Percentiles rank a stretch among this genome's conserved stretches.
phyloP scores from a whole-genome alignment of 2,888 invertebrate species.

The Anticlea derivata region DNA sequence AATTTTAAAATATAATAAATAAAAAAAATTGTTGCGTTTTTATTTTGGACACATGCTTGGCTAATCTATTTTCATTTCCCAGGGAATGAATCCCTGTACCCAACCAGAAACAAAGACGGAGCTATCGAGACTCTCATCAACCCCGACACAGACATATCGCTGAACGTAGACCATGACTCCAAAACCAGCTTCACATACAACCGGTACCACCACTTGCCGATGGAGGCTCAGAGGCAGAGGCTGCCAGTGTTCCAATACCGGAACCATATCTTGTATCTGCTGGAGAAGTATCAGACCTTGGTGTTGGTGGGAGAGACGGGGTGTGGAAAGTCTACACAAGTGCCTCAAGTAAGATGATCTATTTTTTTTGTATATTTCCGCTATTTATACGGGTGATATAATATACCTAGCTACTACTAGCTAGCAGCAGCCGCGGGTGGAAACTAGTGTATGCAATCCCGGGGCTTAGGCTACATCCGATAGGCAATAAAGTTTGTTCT shows the following conservation, averaged over 20 bases:
- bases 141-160: conserved; percentile 64
- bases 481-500: too few relatives aligned
- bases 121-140: conserved; percentile 66
- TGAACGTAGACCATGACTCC: conserved; percentile 83
- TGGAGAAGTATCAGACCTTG: conserved; percentile 95
- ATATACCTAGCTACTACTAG: too few relatives aligned
- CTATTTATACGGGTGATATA: too few relatives aligned
- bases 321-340: conserved; percentile 97
- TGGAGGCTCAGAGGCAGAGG: conserved; percentile 92
- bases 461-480: too few relatives aligned
- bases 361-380: too few relatives aligned
- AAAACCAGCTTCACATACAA: conserved; percentile 92
- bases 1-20: too few relatives aligned
- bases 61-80: conserved; percentile 25
- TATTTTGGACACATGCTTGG: too few relatives aligned
- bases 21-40: too few relatives aligned
- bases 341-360: conserved; percentile 90
- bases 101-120: conserved; percentile 69
- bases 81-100: conserved; percentile 64
- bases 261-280: conserved; percentile 92
- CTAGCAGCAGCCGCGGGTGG: too few relatives aligned
- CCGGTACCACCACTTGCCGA: conserved; percentile 90
- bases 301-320: conserved; percentile 97
- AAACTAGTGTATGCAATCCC: too few relatives aligned
- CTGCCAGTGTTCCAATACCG: conserved; percentile 94